Conservation (phyloP, 2,113 vertebrate species). For the Mionectes macconnelli region DNA sequence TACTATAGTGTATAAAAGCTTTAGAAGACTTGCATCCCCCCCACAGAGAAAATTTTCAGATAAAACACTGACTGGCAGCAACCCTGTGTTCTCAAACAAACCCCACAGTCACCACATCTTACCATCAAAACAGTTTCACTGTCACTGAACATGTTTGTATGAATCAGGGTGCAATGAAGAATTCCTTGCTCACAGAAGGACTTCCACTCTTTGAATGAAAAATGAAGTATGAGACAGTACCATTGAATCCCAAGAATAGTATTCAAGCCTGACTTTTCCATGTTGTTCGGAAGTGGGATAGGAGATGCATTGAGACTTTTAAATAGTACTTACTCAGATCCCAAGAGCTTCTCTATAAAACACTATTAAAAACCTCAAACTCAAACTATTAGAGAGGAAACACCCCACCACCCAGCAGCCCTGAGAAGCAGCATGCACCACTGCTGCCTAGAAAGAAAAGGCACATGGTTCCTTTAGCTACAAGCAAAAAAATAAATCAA, state of each 20-base stretch:
- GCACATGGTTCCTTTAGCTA: not conserved
- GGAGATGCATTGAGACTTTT: not conserved
- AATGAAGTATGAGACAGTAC: not conserved
- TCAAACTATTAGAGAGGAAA: not conserved
- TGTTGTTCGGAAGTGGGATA: not conserved
- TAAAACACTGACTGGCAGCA: not conserved
- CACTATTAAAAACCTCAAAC: not conserved
- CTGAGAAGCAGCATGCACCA: not conserved
- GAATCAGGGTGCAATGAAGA: not conserved
- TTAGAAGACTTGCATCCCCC: not conserved
- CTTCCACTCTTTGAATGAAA: not conserved
- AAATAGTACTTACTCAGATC: not conserved
- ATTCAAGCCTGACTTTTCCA: not conserved
- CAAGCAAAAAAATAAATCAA: not conserved
- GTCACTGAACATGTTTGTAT: fast-evolving
- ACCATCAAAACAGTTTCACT: not conserved
- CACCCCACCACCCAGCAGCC: not conserved
- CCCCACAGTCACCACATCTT: fast-evolving
- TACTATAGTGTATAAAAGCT: not conserved
- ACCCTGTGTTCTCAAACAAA: not conserved
- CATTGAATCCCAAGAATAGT: not conserved
- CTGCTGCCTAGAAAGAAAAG: not conserved
- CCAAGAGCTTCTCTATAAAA: not conserved
- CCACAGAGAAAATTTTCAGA: not conserved
- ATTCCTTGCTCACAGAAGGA: not conserved